phyloP scores from a whole-genome alignment of 2,888 invertebrate genomes.

The Alviniconcha strummeri region DNA sequence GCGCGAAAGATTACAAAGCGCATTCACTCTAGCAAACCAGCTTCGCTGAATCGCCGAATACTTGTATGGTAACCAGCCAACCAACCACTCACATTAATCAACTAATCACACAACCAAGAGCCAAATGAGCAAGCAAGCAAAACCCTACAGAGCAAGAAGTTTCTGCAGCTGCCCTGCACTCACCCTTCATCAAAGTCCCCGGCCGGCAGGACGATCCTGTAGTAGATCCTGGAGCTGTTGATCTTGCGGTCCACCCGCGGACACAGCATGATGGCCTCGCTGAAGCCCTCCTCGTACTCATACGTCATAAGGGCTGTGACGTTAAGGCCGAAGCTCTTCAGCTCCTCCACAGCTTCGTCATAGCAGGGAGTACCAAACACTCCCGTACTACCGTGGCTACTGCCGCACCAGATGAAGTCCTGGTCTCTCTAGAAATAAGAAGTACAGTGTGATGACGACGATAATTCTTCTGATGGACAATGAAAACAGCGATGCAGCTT shows the following conservation, averaged over 20 bases:
- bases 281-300: constrained; percentile 57
- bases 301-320: constrained; percentile 50
- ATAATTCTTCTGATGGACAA: no score
- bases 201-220: constrained; percentile 52
- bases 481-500: no score
- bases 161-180: not conserved
- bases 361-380: constrained; percentile 45
- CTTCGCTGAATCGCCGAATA: no score
- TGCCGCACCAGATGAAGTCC: constrained; percentile 52
- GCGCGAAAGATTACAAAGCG: no score
- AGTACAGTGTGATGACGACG: not conserved
- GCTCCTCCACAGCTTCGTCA: constrained; percentile 49
- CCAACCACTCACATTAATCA: no score
- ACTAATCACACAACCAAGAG: no score
- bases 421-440: constrained; percentile 41
- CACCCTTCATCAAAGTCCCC: constrained; percentile 7
- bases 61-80: no score
- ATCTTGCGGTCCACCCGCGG: constrained; percentile 55
- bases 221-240: constrained; percentile 52
- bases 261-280: constrained; percentile 51
- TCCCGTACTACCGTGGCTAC: constrained; percentile 39
- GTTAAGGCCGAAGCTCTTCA: constrained; percentile 45
- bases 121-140: no score
- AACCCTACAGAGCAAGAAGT: no score
- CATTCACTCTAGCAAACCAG: no score